Base-by-base conservation (phyloP, 1,140 invertebrate species). In the Drosophila lowei region DNA sequence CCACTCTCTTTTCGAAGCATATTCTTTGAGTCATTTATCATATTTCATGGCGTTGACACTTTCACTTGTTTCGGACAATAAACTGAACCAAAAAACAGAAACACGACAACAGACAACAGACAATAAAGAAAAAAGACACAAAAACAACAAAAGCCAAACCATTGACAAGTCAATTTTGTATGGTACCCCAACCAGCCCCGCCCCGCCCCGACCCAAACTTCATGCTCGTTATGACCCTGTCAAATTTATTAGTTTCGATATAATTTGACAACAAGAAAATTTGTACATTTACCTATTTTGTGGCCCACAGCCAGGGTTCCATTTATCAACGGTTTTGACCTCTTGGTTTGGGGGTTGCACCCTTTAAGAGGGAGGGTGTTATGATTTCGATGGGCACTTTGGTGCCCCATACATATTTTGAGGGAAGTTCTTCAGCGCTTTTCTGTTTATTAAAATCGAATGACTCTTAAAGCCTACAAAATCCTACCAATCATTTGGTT, bases 191-290 rank as follows among this genome's bases (percentile, higher is more conserved):
- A 34, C 44, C 3, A 28, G 28, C 44, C 46, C 38, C 62, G 54
- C 73, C 58, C 44, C 30, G 28, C 43, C 48, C 50, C 47, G 3
- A 13, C 47, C 42, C 6, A 13, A 64, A 47, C 46, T 16, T 38
- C n/a, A 50, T 50, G 42, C 58, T 68, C 67, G 77, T 85, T 66
- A 85, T 63, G 81, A 60, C 64, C 34, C 73, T 86, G 81, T 85
- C 81, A 88, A 85, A 85, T 85, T 85, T 85, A 85, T 85, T 85
- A 88, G 81, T 81, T 85, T 78, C 77, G 58, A 88, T 85, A 85
- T 86, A 81, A 86, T 88, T 85, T 85, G 83, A 85, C 81, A 88
- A 77, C 77, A 57, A 66, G 64, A 46, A 67, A 85, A 86, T 86
- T 77, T 85, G 72, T 77, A 65, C 72, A 52, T 68, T 58, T 68